phyloP scores from a whole-genome alignment of 2,888 invertebrate species.

The Dryadula phaetusa region DNA sequence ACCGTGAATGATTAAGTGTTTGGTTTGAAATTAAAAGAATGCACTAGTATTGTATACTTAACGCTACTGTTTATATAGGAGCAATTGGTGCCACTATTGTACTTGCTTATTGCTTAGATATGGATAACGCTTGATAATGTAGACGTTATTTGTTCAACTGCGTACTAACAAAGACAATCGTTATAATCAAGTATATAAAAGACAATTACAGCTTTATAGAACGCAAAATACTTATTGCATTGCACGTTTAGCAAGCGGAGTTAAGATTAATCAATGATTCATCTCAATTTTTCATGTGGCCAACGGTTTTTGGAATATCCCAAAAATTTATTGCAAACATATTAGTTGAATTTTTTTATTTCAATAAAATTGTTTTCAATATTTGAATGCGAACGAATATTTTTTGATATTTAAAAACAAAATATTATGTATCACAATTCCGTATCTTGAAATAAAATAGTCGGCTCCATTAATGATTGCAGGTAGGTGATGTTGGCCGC shows the following conservation, averaged over 20 bases:
- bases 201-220: background rate
- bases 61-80: slow-evolving; percentile 20
- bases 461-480: slow-evolving; percentile 39
- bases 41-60: slow-evolving; percentile 1
- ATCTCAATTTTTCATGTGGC: too few relatives aligned
- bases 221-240: background rate
- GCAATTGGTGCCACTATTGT: slow-evolving; percentile 14
- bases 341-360: background rate
- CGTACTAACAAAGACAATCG: background rate
- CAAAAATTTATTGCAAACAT: background rate
- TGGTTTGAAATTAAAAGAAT: background rate
- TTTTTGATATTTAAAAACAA: slow-evolving; percentile 24
- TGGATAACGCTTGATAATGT: slow-evolving; percentile 10
- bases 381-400: slow-evolving; percentile 1
- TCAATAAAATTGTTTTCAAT: background rate
- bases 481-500: slow-evolving; percentile 41
- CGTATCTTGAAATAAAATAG: slow-evolving; percentile 42
- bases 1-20: background rate
- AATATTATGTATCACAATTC: slow-evolving; percentile 32
- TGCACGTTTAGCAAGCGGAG: background rate
- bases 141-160: slow-evolving; percentile 25
- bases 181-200: background rate
- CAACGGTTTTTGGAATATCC: too few relatives aligned
- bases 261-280: background rate
- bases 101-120: slow-evolving; percentile 1